Base-by-base conservation (phyloP, 2,888 invertebrate genomes). In the Agrotis clavis region DNA sequence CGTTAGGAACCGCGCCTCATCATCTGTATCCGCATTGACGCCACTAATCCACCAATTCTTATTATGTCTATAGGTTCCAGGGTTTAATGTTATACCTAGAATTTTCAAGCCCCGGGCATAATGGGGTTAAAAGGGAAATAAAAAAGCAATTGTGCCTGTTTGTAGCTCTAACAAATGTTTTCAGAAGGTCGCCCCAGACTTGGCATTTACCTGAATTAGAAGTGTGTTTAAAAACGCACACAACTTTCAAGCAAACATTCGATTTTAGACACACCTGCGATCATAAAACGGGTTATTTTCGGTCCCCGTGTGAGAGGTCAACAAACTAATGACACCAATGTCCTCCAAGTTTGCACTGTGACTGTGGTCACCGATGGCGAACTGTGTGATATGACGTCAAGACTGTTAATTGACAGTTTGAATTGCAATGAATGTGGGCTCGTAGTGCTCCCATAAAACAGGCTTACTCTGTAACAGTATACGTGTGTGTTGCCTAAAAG, bases 401-500 rank as follows among this genome's bases (percentile, higher is more conserved):
- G 45, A 5, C 35, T n/a, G 19, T 67, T 67, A 79, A 77, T 78
- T 74, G 64, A 59, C 65, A 56, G 68, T 54, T 78, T 64, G 41
- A 54, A 64, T 65, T 71, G 77, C 64, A 77, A 30, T 51, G 64
- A 47, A 51, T 60, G 62, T 63, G 50, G 51, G 45, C 13, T 25
- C 53, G 48, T 41, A 41, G 48, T 41, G 48, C 71, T 54, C 14
- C 25, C 56, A 65, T 77, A 66, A 66, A 71, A 77, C 59, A 21
- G 60, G 68, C 61, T 79, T 70, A 62, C 41, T 47, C 57, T 59
- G 78, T 78, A 78, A 79, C 47, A n/a, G 48, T 59, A 79, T 66
- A 74, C 53, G 79, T 67, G 59, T 68, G 47, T 68, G 54, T 64
- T 68, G 51, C 74, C 79, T 77, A 68, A 77, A 77, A 67, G 19